A percentile compares a stretch with the other conserved stretches of the same genome.
Evolutionary conservation across 2,113 vertebrate genomes (phyloP).

Genomic region (Lepus europaeus): DNA sequence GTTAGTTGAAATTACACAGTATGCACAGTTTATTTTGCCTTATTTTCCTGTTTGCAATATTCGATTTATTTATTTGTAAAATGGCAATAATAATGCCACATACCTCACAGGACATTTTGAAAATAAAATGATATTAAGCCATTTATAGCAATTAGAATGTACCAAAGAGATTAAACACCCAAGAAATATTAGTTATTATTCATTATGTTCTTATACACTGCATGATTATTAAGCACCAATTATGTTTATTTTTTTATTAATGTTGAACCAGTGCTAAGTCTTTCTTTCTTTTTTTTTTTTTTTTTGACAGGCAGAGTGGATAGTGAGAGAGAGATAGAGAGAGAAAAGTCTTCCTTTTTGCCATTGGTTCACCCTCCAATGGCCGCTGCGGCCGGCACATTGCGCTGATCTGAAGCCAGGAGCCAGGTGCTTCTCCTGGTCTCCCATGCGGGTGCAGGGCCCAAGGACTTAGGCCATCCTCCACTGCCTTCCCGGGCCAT

Average conservation of each 20-base stretch:
- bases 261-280: no score
- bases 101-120: background rate
- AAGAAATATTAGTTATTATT: conserved; percentile 1
- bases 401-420: no score
- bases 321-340: no score
- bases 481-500: no score
- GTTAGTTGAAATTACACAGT: background rate
- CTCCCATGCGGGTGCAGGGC: no score
- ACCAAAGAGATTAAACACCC: background rate
- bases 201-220: background rate
- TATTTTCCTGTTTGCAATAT: background rate
- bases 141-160: background rate
- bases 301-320: no score
- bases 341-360: no score
- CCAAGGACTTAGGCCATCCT: no score
- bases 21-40: background rate
- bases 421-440: no score
- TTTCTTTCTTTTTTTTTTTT: no score
- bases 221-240: background rate
- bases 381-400: no score
- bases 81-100: background rate
- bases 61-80: conserved; percentile 4
- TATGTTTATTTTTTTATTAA: background rate
- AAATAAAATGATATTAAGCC: background rate
- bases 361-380: no score